Percentiles rank a stretch among this genome's conserved stretches.
Conservation (phyloP, 1,140 invertebrate species). For the Lethrus apterus region DNA sequence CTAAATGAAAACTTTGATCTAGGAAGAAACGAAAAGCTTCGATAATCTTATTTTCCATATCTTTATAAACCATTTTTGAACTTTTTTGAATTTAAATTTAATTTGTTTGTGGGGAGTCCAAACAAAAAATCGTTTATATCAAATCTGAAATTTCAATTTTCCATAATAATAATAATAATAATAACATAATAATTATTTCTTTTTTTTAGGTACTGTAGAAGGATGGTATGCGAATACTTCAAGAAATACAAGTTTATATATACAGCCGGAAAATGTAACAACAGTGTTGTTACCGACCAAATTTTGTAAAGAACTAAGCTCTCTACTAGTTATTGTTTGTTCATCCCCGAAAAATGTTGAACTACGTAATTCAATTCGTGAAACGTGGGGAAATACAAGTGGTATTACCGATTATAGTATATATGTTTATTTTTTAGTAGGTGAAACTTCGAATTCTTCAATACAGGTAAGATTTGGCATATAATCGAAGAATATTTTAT, state of each 20-base stretch:
- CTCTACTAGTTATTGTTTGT: conserved; percentile 66
- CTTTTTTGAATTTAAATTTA: too few relatives aligned
- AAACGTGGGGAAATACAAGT: conserved; percentile 69
- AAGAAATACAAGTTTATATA: conserved; percentile 60
- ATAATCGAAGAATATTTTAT: conserved; percentile 11
- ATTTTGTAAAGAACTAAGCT: conserved; percentile 49
- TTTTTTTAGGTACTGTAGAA: conserved; percentile 39
- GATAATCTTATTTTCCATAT: too few relatives aligned
- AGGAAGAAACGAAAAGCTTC: too few relatives aligned
- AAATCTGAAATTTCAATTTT: too few relatives aligned
- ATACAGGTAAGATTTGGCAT: conserved; percentile 42
- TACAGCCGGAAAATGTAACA: conserved; percentile 61
- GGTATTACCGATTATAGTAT: conserved; percentile 45
- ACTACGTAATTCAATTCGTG: conserved; percentile 60
- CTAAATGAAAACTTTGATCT: too few relatives aligned
- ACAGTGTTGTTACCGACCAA: conserved; percentile 53
- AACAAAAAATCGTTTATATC: too few relatives aligned
- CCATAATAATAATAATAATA: too few relatives aligned
- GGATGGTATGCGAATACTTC: conserved; percentile 69
- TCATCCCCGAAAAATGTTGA: conserved; percentile 62
- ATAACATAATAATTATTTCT: background rate
- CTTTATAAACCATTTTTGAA: too few relatives aligned
- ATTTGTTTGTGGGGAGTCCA: too few relatives aligned
- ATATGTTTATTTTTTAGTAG: conserved; percentile 49
- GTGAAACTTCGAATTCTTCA: conserved; percentile 48